Base-by-base conservation (phyloP, 2,797 vertebrate species). In the Dendrocincla fuliginosa region DNA sequence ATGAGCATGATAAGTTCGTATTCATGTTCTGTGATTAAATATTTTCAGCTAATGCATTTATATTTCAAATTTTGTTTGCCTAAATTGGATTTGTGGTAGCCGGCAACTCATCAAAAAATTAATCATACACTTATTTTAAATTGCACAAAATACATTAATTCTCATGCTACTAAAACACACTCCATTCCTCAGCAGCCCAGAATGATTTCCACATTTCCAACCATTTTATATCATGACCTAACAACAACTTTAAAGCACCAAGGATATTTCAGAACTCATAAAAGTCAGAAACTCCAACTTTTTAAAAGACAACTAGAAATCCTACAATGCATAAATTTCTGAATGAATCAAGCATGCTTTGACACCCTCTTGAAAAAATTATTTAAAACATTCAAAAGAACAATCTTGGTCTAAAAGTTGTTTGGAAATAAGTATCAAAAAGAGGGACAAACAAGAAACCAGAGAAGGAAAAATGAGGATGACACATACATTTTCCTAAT, bases 51-150 rank as follows among this genome's bases (percentile, higher is more conserved):
- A 93, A 74, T 71, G 78, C 42, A 71, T 61, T 87, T 63, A 35
- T 82, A 84, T 73, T 94, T 83, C 88, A 87, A 84, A 83, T 90
- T 95, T 93, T 89, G 59, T 84, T 96, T 93, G 78, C 73, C 53
- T 87, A 89, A 91, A 95, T 59, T 89, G 39, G 80, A 94, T 92
- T 89, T 84, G 76, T 37, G 79, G 64, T 75, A 85, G 89, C 56
- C 4, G 2, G 65, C 90, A 96, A 93, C 74, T 89, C 65, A 87
- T 91, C 32, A 93, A 85, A 68, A 91, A 83, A 78, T 75, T 87
- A 87, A 84, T 90, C 90, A 94, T 41, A 63, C 32, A 42, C n/a
- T 65, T 78, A 65, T 30, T 91, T 81, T 84, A 92, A 96, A 93
- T 44, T 80, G 73, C 37, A 73, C 13, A 71, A 94, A 86, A 71